These are phyloP conservation scores for Microcebus griseorufus DNA, from an alignment of 2,113 vertebrate species.

Conservation along the genomic window DNA sequence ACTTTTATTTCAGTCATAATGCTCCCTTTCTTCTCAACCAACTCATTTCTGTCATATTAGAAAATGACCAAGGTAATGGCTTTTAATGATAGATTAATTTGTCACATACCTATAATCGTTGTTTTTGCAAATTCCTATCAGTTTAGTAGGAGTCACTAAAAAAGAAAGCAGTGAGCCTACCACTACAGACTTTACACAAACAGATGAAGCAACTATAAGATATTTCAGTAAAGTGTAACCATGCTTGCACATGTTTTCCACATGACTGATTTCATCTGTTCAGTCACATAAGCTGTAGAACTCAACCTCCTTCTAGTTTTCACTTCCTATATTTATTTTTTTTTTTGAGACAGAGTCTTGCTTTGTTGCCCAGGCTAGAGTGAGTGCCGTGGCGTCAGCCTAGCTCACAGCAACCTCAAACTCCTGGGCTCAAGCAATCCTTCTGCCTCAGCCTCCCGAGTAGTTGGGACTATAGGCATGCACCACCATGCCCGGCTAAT, in stretches of 20 bases:
- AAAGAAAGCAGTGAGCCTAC: neutral
- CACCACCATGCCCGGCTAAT: no score
- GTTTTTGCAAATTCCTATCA: neutral
- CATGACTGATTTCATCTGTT: neutral
- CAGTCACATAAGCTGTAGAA: neutral
- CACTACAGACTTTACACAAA: neutral
- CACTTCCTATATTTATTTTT: constrained; percentile 32
- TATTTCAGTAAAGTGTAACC: neutral
- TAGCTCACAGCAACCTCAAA: no score
- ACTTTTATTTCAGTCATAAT: neutral
- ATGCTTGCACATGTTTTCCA: neutral
- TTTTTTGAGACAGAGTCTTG: no score
- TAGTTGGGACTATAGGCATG: no score
- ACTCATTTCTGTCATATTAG: neutral
- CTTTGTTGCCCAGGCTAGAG: no score
- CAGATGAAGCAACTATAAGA: neutral
- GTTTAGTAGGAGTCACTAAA: neutral
- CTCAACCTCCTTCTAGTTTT: neutral
- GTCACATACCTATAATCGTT: neutral
- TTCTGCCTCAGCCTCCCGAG: no score
- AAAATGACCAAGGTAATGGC: neutral
- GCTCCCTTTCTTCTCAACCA: neutral
- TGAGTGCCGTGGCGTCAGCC: no score
- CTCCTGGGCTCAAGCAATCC: no score
- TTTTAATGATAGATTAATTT: neutral